Evolutionary conservation across 1,140 invertebrate genomes (phyloP), one percentile per base, ranked within the genome.

Genomic region (Drosophila erecta): DNA sequence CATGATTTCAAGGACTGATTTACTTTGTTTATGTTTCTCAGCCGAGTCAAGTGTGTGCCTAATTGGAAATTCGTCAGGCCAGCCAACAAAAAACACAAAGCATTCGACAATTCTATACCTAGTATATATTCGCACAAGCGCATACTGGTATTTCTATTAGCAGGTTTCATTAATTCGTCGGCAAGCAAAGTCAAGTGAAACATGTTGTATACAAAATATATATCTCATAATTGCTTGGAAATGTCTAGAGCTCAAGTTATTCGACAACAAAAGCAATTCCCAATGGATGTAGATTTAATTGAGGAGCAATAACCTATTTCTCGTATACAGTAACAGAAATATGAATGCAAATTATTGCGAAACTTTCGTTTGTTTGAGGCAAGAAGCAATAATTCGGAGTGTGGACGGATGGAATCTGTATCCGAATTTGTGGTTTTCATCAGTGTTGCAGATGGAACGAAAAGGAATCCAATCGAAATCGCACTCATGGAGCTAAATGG

Each of bases 391-490:
- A 51, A 51, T 51, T 51, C 20, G 49, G 7, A 12, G 12, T 30
- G 5, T 22, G 11, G 6, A 46, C 5, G 15, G 24, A 8, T 30
- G 49, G 37, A 41, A 59, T 59, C 14, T 2, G 35, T 30, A 57
- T 20, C 17, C 10, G 30, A 49, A 33, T 59, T 41, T 40, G 59
- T 20, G 37, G 58, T 6, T 59, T 33, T 24, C 24, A 61, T 27
- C 22, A 30, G 24, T 22, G 20, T 37, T 7, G 33, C 7, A n/a
- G 54, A 15, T 12, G 54, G n/a, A 41, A 15, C 53, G 24, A 30
- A 40, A n/a, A 12, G 59, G 24, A 62, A 59, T 41, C 59, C 54
- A 41, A 62, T 62, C 24, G 55, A 40, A 56, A 17, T 38, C 22
- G 58, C n/a, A n/a, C 30, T 6, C 49, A 35, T 17, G 17, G 11